Evolutionary conservation across 2,797 vertebrate genomes (phyloP).

Genomic region (Myripristis murdjan): DNA sequence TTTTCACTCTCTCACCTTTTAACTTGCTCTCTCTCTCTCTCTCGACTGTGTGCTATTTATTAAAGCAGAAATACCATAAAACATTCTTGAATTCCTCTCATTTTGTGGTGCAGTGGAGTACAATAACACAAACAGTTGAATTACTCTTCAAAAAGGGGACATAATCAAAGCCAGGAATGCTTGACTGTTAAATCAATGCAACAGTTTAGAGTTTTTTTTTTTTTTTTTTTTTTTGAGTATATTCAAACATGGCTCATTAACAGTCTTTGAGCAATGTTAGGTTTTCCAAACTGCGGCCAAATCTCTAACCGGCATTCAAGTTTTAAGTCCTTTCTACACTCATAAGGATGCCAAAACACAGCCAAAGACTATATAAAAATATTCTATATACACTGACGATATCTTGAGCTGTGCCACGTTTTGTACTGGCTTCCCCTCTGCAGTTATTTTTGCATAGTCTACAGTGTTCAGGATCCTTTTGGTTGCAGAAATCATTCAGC

Average conservation of each 20-base stretch:
- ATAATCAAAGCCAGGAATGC: constrained; percentile 6
- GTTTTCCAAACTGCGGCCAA: constrained; percentile 27
- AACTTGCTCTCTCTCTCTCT: background rate
- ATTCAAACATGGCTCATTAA: constrained; percentile 7
- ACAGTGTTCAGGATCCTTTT: constrained; percentile 38
- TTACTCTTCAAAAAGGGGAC: background rate
- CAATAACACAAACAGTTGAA: constrained; percentile 1
- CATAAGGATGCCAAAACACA: background rate
- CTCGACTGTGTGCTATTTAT: constrained; percentile 66
- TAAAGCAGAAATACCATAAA: constrained; percentile 32
- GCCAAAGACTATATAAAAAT: background rate
- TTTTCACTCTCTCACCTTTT: constrained; percentile 1
- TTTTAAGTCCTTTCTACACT: constrained; percentile 23
- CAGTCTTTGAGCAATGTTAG: constrained; percentile 3
- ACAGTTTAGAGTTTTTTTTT: background rate
- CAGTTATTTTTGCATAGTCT: constrained; percentile 74
- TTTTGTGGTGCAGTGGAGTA: background rate
- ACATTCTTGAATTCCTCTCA: constrained; percentile 16
- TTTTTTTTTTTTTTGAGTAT: constrained; percentile 9
- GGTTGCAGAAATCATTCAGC: constrained; percentile 28
- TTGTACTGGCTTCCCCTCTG: constrained; percentile 32
- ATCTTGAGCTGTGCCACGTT: constrained; percentile 22
- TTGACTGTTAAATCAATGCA: constrained; percentile 14
- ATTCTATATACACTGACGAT: background rate
- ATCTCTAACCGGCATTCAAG: constrained; percentile 6